These are phyloP conservation scores for Platygyra sinensis DNA, from an alignment of 64 coral and sea anemone genomes.

Conservation along the genomic window DNA sequence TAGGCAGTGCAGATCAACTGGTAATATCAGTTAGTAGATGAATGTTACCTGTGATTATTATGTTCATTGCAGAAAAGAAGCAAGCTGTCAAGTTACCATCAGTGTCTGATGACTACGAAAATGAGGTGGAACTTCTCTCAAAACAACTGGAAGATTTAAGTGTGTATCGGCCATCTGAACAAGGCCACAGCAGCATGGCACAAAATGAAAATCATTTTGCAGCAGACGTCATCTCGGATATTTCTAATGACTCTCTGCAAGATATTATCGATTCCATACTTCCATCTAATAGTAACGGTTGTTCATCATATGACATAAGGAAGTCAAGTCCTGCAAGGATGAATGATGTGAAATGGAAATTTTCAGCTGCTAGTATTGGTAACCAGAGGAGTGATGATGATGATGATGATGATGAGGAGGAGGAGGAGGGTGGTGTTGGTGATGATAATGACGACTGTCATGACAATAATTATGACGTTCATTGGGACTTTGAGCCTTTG, in stretches of 20 bases:
- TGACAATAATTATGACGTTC: neutral
- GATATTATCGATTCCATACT: constrained; percentile 32
- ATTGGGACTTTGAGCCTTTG: neutral
- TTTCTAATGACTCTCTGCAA: neutral
- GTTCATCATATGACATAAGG: neutral
- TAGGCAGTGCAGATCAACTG: too few species aligned
- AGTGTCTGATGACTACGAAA: neutral
- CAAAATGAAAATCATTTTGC: neutral
- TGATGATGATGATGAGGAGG: neutral
- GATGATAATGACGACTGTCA: neutral
- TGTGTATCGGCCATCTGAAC: neutral
- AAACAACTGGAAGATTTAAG: constrained; percentile 25
- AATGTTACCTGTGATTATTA: too few species aligned
- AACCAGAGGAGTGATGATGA: neutral
- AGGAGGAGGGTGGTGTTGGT: neutral
- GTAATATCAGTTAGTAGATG: too few species aligned
- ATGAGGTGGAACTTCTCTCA: constrained; percentile 1
- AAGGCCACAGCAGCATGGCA: neutral
- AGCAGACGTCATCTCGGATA: neutral
- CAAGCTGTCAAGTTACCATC: neutral
- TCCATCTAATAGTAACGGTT: neutral
- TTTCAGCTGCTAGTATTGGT: neutral
- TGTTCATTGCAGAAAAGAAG: constrained; percentile 14
- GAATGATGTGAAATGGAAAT: neutral
- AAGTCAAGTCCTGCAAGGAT: neutral